Evolutionary conservation across 2,113 vertebrate genomes (phyloP).

Genomic region (Melanerpes aurifrons): DNA sequence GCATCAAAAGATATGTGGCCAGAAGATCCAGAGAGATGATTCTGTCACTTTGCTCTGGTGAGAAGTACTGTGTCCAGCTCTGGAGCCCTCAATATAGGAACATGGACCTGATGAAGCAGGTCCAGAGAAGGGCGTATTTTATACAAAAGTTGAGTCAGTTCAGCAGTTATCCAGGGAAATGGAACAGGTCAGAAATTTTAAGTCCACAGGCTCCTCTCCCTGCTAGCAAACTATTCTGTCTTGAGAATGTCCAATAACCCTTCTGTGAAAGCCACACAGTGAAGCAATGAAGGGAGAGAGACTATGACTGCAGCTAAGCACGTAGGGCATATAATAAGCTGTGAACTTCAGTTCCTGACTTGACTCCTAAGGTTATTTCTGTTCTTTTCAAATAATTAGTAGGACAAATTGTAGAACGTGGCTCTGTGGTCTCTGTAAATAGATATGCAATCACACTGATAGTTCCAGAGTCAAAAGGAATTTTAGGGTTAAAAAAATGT

Average conservation of each 20-base stretch:
- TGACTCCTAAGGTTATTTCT: neutral
- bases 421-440: neutral
- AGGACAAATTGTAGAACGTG: neutral
- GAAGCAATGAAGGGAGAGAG: neutral
- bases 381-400: neutral
- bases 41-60: no score
- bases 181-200: neutral
- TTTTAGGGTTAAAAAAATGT: neutral
- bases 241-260: neutral
- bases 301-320: neutral
- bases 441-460: neutral
- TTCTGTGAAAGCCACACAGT: neutral
- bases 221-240: neutral
- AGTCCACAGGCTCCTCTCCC: neutral
- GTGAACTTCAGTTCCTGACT: neutral
- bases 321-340: neutral
- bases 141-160: neutral
- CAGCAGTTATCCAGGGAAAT: neutral
- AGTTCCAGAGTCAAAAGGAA: neutral
- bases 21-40: no score
- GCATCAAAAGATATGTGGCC: no score
- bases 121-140: neutral
- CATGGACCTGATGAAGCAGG: no score
- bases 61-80: no score
- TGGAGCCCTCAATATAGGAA: no score